Conservation (phyloP, 2,888 invertebrate genomes). For the Rhopalosiphum nymphaeae region DNA sequence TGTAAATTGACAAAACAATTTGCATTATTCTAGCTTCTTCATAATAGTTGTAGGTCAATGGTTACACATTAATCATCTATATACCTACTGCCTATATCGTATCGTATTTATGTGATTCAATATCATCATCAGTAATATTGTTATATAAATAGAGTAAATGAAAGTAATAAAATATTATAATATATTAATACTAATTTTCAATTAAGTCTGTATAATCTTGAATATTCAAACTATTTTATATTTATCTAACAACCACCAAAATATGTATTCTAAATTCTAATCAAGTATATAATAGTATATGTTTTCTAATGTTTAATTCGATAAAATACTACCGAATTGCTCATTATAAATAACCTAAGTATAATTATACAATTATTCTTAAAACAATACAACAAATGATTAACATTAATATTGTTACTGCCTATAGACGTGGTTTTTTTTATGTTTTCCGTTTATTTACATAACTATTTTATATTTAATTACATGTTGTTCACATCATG, state of each 20-base stretch:
- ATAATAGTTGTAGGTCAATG: not conserved
- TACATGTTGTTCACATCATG: constrained; percentile 2
- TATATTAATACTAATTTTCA: too few species aligned
- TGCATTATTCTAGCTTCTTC: not conserved
- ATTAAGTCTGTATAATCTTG: too few species aligned
- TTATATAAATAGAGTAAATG: not conserved
- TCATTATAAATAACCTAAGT: not conserved
- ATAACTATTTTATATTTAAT: not conserved
- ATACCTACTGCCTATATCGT: not conserved
- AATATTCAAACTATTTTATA: too few species aligned
- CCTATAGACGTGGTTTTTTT: not conserved
- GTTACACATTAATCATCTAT: not conserved
- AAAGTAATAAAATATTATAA: not conserved
- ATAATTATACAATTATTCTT: not conserved
- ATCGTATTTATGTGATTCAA: not conserved
- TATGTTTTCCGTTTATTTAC: not conserved
- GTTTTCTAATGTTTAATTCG: not conserved
- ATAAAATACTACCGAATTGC: not conserved
- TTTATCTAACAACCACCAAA: too few species aligned
- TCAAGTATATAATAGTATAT: not conserved
- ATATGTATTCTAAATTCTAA: not conserved
- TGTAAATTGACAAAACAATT: not conserved
- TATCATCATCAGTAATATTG: not conserved
- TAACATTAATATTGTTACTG: constrained; percentile 1
- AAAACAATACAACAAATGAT: not conserved